Base-by-base conservation (phyloP, 2,797 vertebrate genomes). In the Nannoperca australis region DNA sequence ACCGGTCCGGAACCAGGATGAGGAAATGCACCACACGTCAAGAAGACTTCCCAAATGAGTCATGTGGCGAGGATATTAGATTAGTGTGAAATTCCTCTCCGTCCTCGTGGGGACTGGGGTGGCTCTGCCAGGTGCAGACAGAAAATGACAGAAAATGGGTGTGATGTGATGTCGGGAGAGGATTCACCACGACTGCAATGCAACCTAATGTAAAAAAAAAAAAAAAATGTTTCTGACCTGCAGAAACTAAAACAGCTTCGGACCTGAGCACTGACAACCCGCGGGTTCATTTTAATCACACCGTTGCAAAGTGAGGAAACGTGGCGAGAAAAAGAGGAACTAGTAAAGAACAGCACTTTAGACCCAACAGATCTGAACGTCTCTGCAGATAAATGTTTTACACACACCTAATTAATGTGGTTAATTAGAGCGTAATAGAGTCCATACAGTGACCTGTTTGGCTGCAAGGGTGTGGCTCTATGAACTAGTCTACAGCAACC, bases 61-160 rank as follows among this genome's bases (percentile, higher is more conserved):
- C 10, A 42, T n/a, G 69, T 40, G 68, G 22, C 6, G 42, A 82
- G 70, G 68, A 80, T 78, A 64, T 82, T 59, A 81, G 73, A 89
- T 84, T 17, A 61, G 85, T 86, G 91, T 82, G 70, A 91, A 75
- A 79, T 80, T 76, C 83, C 73, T 81, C 34, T 42, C 3, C 2
- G 78, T 60, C 36, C 70, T 82, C 36, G 1, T 12, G 24, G 38
- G 73, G 18, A 60, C 47, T 18, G 55, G 34, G 50, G 72, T 11
- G 67, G 42, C 61, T 79, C 63, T 59, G 61, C 62, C 68, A 84
- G 85, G 69, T 77, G 81, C 18, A 27, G 45, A 72, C 2, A 70
- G 44, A 73, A 76, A 70, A 73, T 45, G 45, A 72, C 2, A 70
- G 44, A 73, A 76, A 70, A 73, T 45, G 36, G 22, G 73, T 69